Evolutionary conservation across 2,888 invertebrate species (phyloP).

Genomic region (Penaeus monodon): DNA sequence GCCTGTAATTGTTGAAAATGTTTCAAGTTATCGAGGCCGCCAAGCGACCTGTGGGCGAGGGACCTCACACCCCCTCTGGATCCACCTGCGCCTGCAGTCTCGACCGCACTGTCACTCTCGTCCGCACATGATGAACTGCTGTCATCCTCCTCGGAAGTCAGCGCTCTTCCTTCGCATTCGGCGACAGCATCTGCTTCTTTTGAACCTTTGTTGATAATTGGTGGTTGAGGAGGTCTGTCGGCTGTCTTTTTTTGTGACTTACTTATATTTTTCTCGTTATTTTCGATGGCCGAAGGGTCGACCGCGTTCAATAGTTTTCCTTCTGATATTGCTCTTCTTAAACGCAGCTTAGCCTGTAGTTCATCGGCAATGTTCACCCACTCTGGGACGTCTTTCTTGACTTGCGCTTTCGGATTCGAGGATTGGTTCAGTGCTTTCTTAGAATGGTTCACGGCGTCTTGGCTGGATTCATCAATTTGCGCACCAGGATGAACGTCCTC

Average conservation of each 20-base stretch:
- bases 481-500: slow-evolving; percentile 2
- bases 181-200: no score
- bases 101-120: slow-evolving; percentile 24
- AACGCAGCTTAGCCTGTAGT: slow-evolving; percentile 31
- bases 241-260: no score
- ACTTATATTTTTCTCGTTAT: no score
- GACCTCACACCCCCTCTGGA: neutral
- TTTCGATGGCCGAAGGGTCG: no score
- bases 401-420: no score
- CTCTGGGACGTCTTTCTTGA: neutral
- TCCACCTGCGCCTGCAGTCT: neutral
- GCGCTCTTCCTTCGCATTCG: slow-evolving; percentile 15
- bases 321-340: slow-evolving; percentile 18
- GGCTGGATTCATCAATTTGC: no score
- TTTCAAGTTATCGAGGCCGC: slow-evolving; percentile 40
- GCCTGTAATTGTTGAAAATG: slow-evolving; percentile 53
- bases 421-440: no score
- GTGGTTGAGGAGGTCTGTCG: no score
- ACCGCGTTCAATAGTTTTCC: neutral
- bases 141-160: slow-evolving; percentile 17
- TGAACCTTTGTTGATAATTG: no score
- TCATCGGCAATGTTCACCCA: slow-evolving; percentile 33
- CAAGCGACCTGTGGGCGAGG: slow-evolving; percentile 23
- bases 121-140: slow-evolving; percentile 48
- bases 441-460: no score